phyloP scores from a whole-genome alignment of 2,888 invertebrate species.

The Physocephala rufipes region DNA sequence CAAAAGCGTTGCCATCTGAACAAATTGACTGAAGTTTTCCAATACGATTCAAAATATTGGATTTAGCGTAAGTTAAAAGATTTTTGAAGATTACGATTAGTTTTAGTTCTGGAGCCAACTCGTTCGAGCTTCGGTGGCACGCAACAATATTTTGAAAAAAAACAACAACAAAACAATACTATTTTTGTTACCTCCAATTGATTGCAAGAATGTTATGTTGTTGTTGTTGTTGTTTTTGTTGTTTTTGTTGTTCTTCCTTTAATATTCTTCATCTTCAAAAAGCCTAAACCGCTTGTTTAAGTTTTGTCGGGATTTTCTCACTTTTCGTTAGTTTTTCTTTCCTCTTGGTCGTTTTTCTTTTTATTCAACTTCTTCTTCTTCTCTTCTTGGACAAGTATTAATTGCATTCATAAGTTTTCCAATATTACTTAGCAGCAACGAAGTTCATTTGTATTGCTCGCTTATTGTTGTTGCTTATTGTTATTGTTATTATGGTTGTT shows the following conservation, averaged over 20 bases:
- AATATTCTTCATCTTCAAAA: neutral
- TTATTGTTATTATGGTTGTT: too few relatives aligned
- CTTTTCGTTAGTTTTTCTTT: neutral
- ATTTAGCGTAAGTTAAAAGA: too few relatives aligned
- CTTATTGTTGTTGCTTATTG: too few relatives aligned
- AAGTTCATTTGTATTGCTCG: too few relatives aligned
- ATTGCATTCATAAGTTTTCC: constrained; percentile 41
- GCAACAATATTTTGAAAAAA: neutral
- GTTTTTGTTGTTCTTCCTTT: neutral
- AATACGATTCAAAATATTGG: too few relatives aligned
- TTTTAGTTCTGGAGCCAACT: neutral
- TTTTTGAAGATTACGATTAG: too few relatives aligned
- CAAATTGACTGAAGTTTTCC: neutral
- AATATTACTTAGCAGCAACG: constrained; percentile 25
- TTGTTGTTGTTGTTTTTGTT: too few relatives aligned
- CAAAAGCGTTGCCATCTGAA: neutral
- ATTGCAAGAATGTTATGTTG: too few relatives aligned
- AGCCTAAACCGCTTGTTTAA: neutral
- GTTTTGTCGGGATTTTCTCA: neutral
- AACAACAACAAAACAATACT: neutral
- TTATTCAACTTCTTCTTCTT: neutral
- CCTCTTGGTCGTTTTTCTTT: neutral
- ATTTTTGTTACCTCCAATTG: too few relatives aligned
- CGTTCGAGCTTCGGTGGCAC: neutral
- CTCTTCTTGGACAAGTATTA: constrained; percentile 31